A percentile compares a stretch with the other conserved stretches of the same genome.
These are phyloP conservation scores for Temnothorax curvispinosus DNA, from an alignment of 1,140 invertebrate species.

Conservation along the genomic window DNA sequence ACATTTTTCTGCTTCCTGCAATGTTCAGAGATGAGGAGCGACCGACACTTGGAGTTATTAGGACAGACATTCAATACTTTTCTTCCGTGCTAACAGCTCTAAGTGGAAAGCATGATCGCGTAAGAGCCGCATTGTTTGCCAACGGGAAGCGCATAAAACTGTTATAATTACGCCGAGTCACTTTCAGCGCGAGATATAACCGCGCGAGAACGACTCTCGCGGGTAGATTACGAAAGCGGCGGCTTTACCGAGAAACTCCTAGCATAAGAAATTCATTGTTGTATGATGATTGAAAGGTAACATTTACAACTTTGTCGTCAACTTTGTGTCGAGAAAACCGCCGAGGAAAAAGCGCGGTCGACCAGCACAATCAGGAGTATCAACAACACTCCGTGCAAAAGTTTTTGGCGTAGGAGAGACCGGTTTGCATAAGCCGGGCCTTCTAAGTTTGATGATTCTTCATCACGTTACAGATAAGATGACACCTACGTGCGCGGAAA, in stretches of 20 bases:
- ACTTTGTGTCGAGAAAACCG: too few species aligned
- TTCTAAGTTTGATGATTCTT: background rate
- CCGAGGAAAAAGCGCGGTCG: background rate
- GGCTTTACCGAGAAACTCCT: background rate
- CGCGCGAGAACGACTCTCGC: background rate
- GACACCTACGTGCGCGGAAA: background rate
- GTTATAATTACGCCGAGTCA: conserved; percentile 32
- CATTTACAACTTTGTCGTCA: background rate
- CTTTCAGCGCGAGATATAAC: conserved; percentile 25
- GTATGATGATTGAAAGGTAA: conserved; percentile 9
- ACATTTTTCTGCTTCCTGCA: background rate
- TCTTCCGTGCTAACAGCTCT: background rate
- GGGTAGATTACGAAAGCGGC: background rate
- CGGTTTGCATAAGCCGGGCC: background rate
- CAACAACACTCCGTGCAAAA: background rate
- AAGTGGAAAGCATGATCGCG: conserved; percentile 1
- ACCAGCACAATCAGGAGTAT: background rate
- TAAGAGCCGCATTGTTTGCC: conserved; percentile 36
- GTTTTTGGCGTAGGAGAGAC: background rate
- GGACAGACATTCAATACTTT: background rate
- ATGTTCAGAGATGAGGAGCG: background rate
- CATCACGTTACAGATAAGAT: background rate
- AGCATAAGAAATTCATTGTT: background rate
- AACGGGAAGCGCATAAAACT: conserved; percentile 29
- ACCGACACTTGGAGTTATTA: background rate